Conservation (phyloP, 2,888 invertebrate species). For the Anthophora plumipes region DNA sequence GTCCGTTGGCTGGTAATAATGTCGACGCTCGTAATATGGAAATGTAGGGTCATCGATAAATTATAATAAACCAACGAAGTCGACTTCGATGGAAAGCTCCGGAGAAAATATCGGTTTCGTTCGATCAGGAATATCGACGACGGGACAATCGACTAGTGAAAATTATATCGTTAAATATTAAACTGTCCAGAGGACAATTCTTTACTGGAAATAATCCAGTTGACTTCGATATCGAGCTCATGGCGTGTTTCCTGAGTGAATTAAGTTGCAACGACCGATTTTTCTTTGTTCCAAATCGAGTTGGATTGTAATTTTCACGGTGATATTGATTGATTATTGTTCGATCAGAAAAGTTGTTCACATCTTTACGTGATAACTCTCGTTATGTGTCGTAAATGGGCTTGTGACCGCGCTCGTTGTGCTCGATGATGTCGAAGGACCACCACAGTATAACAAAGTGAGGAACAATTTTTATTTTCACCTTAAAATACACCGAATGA, state of each 20-base stretch:
- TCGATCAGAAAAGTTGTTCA: neutral
- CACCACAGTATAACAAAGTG: no score
- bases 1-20: conserved; percentile 52
- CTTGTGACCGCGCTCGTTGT: no score
- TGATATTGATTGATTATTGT: neutral
- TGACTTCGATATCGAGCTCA: conserved; percentile 42
- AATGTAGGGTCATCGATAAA: conserved; percentile 74
- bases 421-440: no score
- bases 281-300: neutral
- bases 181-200: conserved; percentile 1
- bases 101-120: conserved; percentile 47
- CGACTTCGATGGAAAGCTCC: conserved; percentile 43
- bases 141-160: conserved; percentile 15
- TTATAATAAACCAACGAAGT: conserved; percentile 70
- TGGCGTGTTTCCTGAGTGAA: conserved; percentile 36
- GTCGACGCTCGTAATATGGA: conserved; percentile 66
- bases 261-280: conserved; percentile 18
- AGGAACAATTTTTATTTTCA: no score
- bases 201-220: conserved; percentile 48
- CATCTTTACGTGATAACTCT: no score
- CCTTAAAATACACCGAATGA: no score
- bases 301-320: conserved; percentile 3
- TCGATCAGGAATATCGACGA: conserved; percentile 29
- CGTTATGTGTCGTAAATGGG: no score
- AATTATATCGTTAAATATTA: conserved; percentile 36